Base-by-base conservation (phyloP, 2,797 vertebrate genomes). In the Neosilurus mollespiculum region DNA sequence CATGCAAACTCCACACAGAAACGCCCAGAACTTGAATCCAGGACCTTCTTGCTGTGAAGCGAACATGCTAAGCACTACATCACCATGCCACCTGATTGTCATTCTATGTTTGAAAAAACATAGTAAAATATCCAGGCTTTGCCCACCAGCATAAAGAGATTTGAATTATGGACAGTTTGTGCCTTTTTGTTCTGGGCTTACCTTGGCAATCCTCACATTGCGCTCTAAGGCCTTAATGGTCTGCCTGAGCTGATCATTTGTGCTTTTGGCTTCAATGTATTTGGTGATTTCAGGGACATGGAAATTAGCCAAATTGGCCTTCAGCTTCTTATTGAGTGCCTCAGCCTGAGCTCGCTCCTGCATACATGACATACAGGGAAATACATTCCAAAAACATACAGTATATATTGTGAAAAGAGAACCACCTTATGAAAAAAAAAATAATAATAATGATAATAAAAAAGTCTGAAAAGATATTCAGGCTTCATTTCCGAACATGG, bases 141-240 rank as follows among this genome's bases (percentile, higher is more conserved):
- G 56, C n/a, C 56, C 30, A 34, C 20, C 26, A 22, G 16, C 14
- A n/a, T n/a, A 43, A 16, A 65, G 20, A 14, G 9, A 24, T 61
- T 54, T n/a, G 65, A 12, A 80, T 69, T 24, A 16, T 34, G 9
- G 37, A 62, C 20, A 2, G 9, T 49, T 34, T 54, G 8, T 34
- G 7, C 16, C 11, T 75, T 14, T 15, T 64, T 54, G 53, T 53
- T 43, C 22, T 20, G 4, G 37, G 76, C 87, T 49, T 80, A 96
- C 95, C 93, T 95, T 86, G 0, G 92, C 91, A 0, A 95, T 92
- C 26, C 93, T 93, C 62, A 93, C 93, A 83, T 94, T 95, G 83
- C 94, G 93, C 82, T 95, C 92, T 94, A 94, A 95, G 67, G 86
- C 80, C 81, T 80, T 90, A 73, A 95, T 85, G 15, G 53, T 90